Base-by-base conservation (phyloP, 2,797 vertebrate species). In the Erethizon dorsatum region DNA sequence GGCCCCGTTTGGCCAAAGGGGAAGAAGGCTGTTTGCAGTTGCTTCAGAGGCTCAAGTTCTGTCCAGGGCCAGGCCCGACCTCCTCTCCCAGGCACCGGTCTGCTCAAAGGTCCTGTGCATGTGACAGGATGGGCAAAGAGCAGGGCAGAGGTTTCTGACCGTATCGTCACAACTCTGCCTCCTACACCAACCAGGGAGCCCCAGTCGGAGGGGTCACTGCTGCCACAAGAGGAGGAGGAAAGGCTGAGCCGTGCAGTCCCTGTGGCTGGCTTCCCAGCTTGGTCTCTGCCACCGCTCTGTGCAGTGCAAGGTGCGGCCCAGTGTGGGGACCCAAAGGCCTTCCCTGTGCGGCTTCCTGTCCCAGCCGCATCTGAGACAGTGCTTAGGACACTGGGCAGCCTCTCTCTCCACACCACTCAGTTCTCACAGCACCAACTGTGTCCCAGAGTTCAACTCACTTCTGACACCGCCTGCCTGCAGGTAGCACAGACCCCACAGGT, bases 11-110 rank as follows among this genome's bases (percentile, higher is more conserved):
- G 3, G 78, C 61, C 22, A 11, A 24, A 61, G 20, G 83, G 20
- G 69, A 57, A 31, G 15, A 33, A 26, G 22, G 37, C n/a, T 18
- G 28, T 56, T 13, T 28, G 13, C 33, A 59, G n/a, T 28, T 37
- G 71, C 50, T 63, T 26, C 20, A 5, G 50, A 77, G 67, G 90
- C 52, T 8, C 13, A 1, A 5, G 15, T 82, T 52, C 57, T 45
- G n/a, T 31, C 13, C 2, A 0, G 3, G 41, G 83, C 26, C 24
- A 8, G 69, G 69, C 41, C 4, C 2, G 10, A 28, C 15, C 20
- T 1, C 69, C 18, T 26, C 63, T 37, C 57, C 11, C 6, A 1
- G 5, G 54, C 65, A 59, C 28, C 8, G 2, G 13, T 37, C 28
- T 12, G 63, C 57, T 28, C 13, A 28, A 45, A 15, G 54, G 20